Conservation (phyloP, 2,797 vertebrate species). For the Notoglanidium macrostoma region DNA sequence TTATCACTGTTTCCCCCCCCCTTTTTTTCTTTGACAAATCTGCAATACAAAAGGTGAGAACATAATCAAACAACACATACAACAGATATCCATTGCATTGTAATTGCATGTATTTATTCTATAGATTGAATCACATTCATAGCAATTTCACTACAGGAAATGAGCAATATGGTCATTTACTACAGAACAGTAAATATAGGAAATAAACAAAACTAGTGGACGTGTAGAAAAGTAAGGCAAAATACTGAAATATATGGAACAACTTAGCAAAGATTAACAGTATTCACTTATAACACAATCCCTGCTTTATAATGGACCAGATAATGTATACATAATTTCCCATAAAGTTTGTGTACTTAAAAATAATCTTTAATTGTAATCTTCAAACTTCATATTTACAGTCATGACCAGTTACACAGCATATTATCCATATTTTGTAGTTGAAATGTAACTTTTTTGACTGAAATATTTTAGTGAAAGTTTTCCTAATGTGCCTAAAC, state of each 20-base stretch:
- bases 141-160: conserved; percentile 82
- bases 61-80: not conserved
- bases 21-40: not conserved
- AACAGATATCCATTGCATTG: conserved; percentile 80
- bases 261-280: conserved; percentile 45
- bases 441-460: not conserved
- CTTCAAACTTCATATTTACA: not conserved
- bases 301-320: conserved; percentile 38
- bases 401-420: not conserved
- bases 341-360: not conserved
- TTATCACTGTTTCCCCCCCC: not conserved
- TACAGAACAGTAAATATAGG: conserved; percentile 60
- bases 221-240: conserved; percentile 65
- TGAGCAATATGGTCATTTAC: conserved; percentile 70
- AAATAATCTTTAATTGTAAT: not conserved
- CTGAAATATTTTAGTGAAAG: not conserved
- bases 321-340: not conserved
- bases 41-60: not conserved
- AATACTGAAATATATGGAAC: conserved; percentile 32
- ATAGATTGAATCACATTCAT: conserved; percentile 78
- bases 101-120: conserved; percentile 84
- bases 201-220: conserved; percentile 62
- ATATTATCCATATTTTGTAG: not conserved
- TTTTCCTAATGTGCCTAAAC: not conserved
- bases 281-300: conserved; percentile 58